Evolutionary conservation across 2,888 invertebrate species (phyloP), one percentile per base, ranked within the genome.

Genomic region (Epirrita christyi): DNA sequence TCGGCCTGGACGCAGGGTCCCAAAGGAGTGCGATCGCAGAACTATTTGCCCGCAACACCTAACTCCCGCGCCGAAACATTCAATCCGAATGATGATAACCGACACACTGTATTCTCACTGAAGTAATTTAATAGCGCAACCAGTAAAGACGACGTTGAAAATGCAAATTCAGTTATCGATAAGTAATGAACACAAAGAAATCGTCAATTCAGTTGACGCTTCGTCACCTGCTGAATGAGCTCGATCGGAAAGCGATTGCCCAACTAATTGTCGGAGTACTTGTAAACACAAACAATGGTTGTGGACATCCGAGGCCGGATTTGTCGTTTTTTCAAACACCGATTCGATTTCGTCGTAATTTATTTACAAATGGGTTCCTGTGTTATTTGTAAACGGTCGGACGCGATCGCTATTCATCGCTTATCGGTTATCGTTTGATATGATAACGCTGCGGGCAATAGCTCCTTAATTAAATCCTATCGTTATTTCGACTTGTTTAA

Each of bases 211-310:
- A 76, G 68, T 55, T 59, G 63, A 67, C 70, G 71, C 67, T 72
- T 66, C 54, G 78, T 72, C 77, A 80, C 75, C 74, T 76, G 84
- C 85, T 84, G 83, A 86, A 78, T 79, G 73, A 72, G 79, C 79
- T 70, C 76, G 80, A 73, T 76, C 73, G 77, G 71, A 80, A 76
- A 76, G 21, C 43, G 80, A 84, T 90, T 90, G 83, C 89, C 72
- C 78, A 88, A 89, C 80, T 81, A 73, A 84, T 81, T 81, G 80
- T 78, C 76, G 75, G 72, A 72, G 79, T 80, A 76, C 75, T 76
- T 64, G 79, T 80, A 81, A 85, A 86, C 65, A 81, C 81, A 85
- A 88, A 88, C 88, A 85, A 86, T 82, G 75, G 76, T 65, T 58
- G 71, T 75, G 74, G 74, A 82, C 71, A 80, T 83, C 80, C 78